Evolutionary conservation across 2,113 vertebrate genomes (phyloP).

Genomic region (Dryoscopus gambensis): DNA sequence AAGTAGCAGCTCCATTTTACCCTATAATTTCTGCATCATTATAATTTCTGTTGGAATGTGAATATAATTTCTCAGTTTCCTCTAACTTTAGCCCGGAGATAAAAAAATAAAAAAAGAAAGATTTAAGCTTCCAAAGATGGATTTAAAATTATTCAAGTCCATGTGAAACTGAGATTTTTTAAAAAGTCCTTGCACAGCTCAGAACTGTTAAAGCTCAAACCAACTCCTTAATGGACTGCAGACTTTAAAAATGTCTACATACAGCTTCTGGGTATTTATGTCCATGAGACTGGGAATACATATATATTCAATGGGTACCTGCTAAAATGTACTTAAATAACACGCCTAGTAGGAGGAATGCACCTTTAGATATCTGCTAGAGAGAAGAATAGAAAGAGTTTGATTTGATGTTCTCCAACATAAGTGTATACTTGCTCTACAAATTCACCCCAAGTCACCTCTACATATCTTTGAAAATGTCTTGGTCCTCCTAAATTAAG

Average conservation of each 20-base stretch:
- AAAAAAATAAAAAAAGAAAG: background rate
- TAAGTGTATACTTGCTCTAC: background rate
- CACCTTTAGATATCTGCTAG: background rate
- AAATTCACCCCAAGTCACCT: background rate
- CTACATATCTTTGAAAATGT: background rate
- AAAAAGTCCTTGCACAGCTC: background rate
- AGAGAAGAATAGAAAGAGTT: background rate
- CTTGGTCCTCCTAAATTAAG: background rate
- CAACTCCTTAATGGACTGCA: background rate
- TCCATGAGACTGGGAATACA: background rate
- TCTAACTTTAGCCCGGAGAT: no score
- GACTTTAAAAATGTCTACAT: background rate
- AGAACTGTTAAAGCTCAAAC: background rate
- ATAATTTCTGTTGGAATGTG: background rate
- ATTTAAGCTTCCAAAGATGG: background rate
- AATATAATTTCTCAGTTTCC: background rate
- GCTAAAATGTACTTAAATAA: background rate
- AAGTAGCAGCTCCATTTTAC: background rate
- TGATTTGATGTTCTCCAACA: background rate
- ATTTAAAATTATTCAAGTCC: background rate
- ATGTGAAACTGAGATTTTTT: background rate
- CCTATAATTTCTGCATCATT: background rate
- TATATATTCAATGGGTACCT: background rate
- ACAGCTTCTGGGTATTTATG: background rate
- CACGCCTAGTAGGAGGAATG: background rate